Base-by-base conservation (phyloP, 2,888 invertebrate genomes). In the Clepsis dumicolana region DNA sequence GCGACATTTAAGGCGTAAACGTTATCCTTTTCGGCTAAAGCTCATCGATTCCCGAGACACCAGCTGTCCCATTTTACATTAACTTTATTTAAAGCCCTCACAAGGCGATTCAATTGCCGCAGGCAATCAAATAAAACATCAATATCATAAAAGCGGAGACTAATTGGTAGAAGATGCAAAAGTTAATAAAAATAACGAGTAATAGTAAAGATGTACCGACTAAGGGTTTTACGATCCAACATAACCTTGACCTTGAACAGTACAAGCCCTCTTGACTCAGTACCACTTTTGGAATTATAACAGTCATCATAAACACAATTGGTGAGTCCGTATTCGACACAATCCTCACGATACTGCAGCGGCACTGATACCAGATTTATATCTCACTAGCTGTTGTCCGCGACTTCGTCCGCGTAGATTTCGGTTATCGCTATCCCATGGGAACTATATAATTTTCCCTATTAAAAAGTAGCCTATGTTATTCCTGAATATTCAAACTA, bases 261-360 rank as follows among this genome's bases (percentile, higher is more conserved):
- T 41, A 41, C 35, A 48, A 61, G 32, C 29, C 16, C n/a, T 8
- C 48, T 62, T 48, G 44, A 63, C 21, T 56, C 75, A 76, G 80
- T 78, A 77, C 75, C 63, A 70, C 74, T 68, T 77, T 52, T 76
- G 76, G 73, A 73, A 77, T 77, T 77, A 79, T 79, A 75, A 65
- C 71, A 72, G 62, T 52, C 41, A 32, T 16, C 65, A 71, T 74
- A 77, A 79, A 80, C 81, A 74, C 74, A 75, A 75, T 76, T 78
- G 24, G 24, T 2, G 57, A 76, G 53, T 74, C 8, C 18, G 1
- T 44, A 44, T 44, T 44, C 44, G 7, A 7, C 1, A 1, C 16
- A 18, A 29, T 29, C 7, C 18, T 18, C 16, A 44, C 18, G 44
- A 44, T 44, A 18, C n/a, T 38, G 38, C 5, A 29, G 8, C 29